These are phyloP conservation scores for Chaunax sp. DNA, from an alignment of 2,797 vertebrate species.

Conservation along the genomic window DNA sequence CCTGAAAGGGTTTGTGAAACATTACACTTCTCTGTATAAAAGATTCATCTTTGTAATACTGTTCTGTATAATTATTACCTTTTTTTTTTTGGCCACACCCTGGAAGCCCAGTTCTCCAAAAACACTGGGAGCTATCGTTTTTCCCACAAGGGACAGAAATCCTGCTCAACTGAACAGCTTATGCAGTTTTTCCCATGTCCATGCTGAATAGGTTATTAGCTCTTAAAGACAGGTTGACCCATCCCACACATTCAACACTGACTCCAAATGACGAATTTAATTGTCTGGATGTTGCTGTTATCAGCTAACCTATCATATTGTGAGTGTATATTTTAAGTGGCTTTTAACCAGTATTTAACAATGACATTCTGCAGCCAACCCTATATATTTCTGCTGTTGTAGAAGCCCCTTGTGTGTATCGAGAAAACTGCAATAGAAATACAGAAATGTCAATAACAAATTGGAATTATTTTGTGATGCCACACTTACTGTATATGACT, in stretches of 20 bases:
- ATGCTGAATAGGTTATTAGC: constrained; percentile 23
- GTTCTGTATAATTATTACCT: constrained; percentile 2
- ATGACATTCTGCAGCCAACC: background rate
- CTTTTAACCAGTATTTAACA: constrained; percentile 6
- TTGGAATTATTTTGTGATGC: background rate
- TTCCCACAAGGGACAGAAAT: constrained; percentile 47
- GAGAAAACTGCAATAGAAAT: constrained; percentile 1
- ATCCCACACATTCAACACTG: constrained; percentile 20
- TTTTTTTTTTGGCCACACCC: constrained; percentile 38
- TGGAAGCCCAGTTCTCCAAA: constrained; percentile 25
- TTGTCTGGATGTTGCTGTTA: constrained; percentile 17
- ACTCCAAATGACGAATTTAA: constrained; percentile 13
- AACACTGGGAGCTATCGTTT: constrained; percentile 42
- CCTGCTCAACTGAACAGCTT: constrained; percentile 15
- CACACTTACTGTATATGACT: constrained; percentile 9
- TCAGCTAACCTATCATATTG: constrained; percentile 6
- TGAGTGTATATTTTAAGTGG: constrained; percentile 7
- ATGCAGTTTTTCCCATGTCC: constrained; percentile 50
- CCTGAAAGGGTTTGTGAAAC: background rate
- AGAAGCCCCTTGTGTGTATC: no score
- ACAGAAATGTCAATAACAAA: background rate
- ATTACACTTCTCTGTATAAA: background rate
- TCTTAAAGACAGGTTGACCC: constrained; percentile 23
- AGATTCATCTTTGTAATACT: constrained; percentile 2
- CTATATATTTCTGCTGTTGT: no score